Evolutionary conservation across 2,797 vertebrate genomes (phyloP), one percentile per base, ranked within the genome.

Genomic region (Rhodeus uyekii): DNA sequence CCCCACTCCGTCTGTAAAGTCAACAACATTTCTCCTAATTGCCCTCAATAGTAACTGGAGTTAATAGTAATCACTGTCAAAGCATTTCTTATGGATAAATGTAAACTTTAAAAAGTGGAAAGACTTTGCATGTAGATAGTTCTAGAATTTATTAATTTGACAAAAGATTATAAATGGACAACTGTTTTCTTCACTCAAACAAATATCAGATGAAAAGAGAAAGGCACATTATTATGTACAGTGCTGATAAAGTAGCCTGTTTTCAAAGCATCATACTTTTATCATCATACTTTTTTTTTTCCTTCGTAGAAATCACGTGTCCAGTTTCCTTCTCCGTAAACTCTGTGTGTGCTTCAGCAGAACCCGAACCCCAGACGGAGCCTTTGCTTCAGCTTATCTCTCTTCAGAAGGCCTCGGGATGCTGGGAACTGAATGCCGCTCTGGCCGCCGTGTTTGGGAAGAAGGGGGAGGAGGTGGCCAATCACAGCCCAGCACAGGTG

Each of bases 331-430:
- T 14, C 58, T 61, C 4, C 29, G 24, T 39, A 2, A 67, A 14
- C 12, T 24, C 7, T 38, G 2, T 9, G 65, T 68, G n/a, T 69
- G 8, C 12, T 16, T 69, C 14, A 44, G 24, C 4, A 44, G 68
- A 48, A 46, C 42, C 27, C 19, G 2, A 32, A 44, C 2, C 44
- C 9, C 68, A 12, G 68, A 3, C 5, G 0, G 82, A 92, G 72
- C 63, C 78, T 16, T 32, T 95, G 63, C 83, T 93, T 65, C 86
- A 91, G 83, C 65, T 96, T 84, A 87, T 96, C 53, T 90, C 89
- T 9, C 92, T 95, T 16, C 96, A 96, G 87, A 94, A 93, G 75
- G 95, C 95, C 1, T 87, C 92, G 13, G 95, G 95, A 36, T 94
- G 88, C 73, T 96, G 95, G 95, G 53, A 87, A 75, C 88, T 93